Evolutionary conservation across 1,140 invertebrate species (phyloP).

Genomic region (Pogonomyrmex barbatus): DNA sequence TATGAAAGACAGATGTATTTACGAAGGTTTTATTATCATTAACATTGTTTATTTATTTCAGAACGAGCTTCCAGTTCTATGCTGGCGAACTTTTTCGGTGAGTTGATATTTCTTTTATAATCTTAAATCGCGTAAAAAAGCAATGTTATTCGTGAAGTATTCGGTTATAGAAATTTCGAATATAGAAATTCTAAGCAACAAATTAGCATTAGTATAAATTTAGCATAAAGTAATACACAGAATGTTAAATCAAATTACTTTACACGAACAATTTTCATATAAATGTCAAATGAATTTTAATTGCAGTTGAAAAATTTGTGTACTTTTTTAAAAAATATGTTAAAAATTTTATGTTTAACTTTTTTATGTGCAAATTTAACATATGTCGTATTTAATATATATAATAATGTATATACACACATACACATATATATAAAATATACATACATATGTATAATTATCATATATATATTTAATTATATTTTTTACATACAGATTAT

Average conservation of each 20-base stretch:
- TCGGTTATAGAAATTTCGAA: neutral
- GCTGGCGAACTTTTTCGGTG: slow-evolving; percentile 82
- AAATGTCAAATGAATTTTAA: neutral
- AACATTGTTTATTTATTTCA: slow-evolving; percentile 72
- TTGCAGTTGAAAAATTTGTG: neutral
- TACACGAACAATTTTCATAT: neutral
- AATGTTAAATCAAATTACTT: neutral
- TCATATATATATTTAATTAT: no score
- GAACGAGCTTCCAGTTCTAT: slow-evolving; percentile 82
- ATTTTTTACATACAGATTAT: no score
- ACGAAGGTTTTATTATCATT: neutral
- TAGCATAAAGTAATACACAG: neutral
- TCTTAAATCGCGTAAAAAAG: neutral
- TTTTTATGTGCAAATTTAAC: no score
- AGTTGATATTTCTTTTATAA: slow-evolving; percentile 62
- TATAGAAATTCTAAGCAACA: neutral
- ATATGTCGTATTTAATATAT: no score
- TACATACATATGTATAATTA: no score
- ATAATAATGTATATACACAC: no score
- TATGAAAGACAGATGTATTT: neutral
- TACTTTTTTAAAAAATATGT: no score
- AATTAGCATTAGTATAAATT: neutral
- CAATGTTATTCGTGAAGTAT: neutral
- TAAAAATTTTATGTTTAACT: no score
- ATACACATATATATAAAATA: no score